phyloP scores from a whole-genome alignment of 2,797 vertebrate genomes.

The Schizothorax lantsangensis region DNA sequence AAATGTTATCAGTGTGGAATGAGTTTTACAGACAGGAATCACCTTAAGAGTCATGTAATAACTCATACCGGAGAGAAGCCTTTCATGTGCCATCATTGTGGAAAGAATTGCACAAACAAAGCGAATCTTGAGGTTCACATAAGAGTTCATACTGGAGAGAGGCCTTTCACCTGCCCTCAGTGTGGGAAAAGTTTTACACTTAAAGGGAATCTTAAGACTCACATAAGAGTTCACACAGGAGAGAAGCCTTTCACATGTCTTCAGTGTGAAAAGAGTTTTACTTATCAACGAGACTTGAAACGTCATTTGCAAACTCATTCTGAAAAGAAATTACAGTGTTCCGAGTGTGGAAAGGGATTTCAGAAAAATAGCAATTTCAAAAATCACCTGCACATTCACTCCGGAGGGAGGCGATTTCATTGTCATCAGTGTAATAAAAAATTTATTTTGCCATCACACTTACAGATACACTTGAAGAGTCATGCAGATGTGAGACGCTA shows the following conservation, averaged over 20 bases:
- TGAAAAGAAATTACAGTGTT: neutral
- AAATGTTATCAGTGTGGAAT: neutral
- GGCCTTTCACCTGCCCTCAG: neutral
- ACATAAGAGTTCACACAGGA: conserved; percentile 12
- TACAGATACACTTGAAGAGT: neutral
- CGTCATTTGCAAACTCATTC: conserved; percentile 19
- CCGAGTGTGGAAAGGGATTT: neutral
- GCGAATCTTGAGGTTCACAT: conserved; percentile 13
- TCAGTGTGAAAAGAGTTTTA: neutral
- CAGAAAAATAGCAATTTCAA: neutral
- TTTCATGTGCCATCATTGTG: neutral
- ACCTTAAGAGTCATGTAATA: conserved; percentile 1
- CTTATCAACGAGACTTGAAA: conserved; percentile 4
- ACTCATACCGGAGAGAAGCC: neutral
- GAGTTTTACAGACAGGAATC: neutral
- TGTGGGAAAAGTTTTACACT: conserved; percentile 3
- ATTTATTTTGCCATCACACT: neutral
- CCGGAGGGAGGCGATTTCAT: neutral
- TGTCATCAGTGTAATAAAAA: conserved; percentile 10
- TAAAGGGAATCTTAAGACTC: conserved; percentile 13
- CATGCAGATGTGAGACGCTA: neutral
- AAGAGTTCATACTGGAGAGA: conserved; percentile 5
- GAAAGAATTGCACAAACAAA: conserved; percentile 18
- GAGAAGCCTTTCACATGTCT: neutral
- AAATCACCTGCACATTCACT: conserved; percentile 18